A percentile compares a stretch with the other conserved stretches of the same genome.
Conservation (phyloP, 2,113 vertebrate species). For the Gracilinanus agilis region DNA sequence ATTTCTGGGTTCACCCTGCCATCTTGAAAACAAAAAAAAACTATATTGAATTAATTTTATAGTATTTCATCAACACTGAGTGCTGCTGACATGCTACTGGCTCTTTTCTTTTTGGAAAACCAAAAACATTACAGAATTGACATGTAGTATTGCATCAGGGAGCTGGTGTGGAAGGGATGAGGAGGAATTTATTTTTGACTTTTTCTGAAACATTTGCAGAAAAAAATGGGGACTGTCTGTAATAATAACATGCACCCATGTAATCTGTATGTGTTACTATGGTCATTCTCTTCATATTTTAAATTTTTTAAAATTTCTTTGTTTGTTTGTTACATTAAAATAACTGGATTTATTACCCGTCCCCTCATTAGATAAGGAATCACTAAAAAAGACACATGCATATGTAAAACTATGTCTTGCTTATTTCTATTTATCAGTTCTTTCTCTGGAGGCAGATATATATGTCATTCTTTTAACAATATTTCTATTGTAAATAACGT, state of each 20-base stretch:
- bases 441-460: too few relatives aligned
- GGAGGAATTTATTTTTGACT: background rate
- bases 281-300: background rate
- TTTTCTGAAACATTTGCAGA: background rate
- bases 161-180: background rate
- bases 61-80: background rate
- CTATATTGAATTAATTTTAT: background rate
- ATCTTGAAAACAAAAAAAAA: background rate
- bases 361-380: too few relatives aligned
- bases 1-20: background rate
- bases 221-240: background rate
- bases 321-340: too few relatives aligned
- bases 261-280: background rate
- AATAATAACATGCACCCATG: background rate
- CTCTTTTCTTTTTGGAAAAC: background rate
- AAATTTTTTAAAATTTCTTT: too few relatives aligned
- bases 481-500: too few relatives aligned
- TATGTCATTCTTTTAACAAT: too few relatives aligned
- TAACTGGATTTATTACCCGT: too few relatives aligned
- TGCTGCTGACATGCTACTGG: background rate
- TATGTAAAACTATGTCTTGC: too few relatives aligned
- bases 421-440: too few relatives aligned
- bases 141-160: background rate
- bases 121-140: background rate
- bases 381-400: too few relatives aligned